Conservation (phyloP, 2,888 invertebrate species). For the Mesorhabditis sp. region DNA sequence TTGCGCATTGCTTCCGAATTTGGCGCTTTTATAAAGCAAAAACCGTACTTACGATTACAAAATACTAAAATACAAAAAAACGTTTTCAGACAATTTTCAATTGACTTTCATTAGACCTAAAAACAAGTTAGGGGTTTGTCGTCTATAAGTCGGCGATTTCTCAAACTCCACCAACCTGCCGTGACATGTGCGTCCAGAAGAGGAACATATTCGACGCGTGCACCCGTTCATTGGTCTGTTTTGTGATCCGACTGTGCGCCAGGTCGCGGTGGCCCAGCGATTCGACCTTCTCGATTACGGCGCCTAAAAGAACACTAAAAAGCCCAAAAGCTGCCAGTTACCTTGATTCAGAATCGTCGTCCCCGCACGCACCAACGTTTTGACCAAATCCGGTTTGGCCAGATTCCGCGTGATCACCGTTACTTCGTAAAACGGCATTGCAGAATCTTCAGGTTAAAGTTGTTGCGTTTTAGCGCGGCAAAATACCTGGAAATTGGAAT, state of each 20-base stretch:
- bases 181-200: constrained; percentile 43
- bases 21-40: too few relatives aligned
- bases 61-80: too few relatives aligned
- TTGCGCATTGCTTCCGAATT: too few relatives aligned
- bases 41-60: too few relatives aligned
- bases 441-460: too few relatives aligned
- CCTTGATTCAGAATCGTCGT: constrained; percentile 46
- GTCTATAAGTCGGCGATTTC: too few relatives aligned
- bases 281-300: constrained; percentile 49
- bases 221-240: constrained; percentile 47
- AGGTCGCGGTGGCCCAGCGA: constrained; percentile 52
- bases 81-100: too few relatives aligned
- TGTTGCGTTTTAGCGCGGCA: too few relatives aligned
- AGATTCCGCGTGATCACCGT: constrained; percentile 48
- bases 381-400: constrained; percentile 49
- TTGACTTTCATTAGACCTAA: too few relatives aligned
- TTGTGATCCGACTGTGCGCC: constrained; percentile 43
- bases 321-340: too few relatives aligned
- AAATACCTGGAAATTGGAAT: too few relatives aligned
- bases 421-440: constrained; percentile 53
- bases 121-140: too few relatives aligned
- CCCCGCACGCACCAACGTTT: constrained; percentile 44
- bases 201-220: constrained; percentile 50
- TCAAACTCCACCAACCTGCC: neutral
- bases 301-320: constrained; percentile 17